Evolutionary conservation across 1,140 invertebrate genomes (phyloP).

Genomic region (Trichonephila clavipes): DNA sequence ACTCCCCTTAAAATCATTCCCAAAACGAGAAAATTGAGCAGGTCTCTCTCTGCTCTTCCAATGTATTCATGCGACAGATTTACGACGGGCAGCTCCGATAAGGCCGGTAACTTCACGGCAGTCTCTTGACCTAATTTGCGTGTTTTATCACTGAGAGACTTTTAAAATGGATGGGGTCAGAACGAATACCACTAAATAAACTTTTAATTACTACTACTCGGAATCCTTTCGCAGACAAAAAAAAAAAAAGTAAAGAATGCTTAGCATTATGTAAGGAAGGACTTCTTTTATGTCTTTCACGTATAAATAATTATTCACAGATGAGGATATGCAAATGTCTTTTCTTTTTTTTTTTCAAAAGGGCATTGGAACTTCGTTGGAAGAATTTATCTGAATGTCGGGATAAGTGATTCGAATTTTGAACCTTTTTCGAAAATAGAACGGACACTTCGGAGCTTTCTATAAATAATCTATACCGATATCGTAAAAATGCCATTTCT

Average conservation of each 20-base stretch:
- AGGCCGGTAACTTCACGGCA: neutral
- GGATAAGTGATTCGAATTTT: neutral
- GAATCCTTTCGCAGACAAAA: neutral
- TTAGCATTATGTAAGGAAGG: neutral
- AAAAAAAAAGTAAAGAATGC: neutral
- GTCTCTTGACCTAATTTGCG: constrained; percentile 33
- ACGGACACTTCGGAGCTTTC: neutral
- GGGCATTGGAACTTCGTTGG: neutral
- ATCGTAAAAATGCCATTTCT: neutral
- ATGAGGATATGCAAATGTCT: neutral
- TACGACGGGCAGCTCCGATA: neutral
- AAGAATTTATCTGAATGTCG: neutral
- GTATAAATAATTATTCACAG: neutral
- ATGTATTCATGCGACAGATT: neutral
- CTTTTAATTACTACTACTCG: neutral
- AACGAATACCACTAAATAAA: neutral
- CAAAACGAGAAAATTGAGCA: neutral
- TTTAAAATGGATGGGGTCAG: constrained; percentile 26
- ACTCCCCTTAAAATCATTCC: neutral
- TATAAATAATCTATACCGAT: neutral
- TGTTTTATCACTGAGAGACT: constrained; percentile 7
- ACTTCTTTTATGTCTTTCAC: neutral
- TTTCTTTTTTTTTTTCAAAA: neutral
- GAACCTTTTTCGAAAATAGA: neutral
- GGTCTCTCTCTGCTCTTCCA: neutral